phyloP scores from a whole-genome alignment of 2,888 invertebrate genomes.

The Mycalesis mineus region DNA sequence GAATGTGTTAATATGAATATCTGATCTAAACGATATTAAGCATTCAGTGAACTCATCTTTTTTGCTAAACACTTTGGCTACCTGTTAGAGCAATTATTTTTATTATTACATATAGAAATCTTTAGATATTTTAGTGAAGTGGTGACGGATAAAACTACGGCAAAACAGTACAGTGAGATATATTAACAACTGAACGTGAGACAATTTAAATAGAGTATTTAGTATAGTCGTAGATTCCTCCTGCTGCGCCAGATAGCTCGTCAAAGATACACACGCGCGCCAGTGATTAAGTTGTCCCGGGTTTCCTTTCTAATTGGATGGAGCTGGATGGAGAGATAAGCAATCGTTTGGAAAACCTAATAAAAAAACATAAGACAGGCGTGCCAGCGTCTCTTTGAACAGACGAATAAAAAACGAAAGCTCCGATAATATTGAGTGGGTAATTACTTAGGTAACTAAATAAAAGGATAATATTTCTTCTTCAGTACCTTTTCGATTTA shows the following conservation, averaged over 20 bases:
- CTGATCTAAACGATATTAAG: too few species aligned
- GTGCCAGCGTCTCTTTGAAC: constrained; percentile 12
- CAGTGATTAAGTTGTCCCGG: constrained; percentile 13
- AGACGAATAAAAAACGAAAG: not conserved
- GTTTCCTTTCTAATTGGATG: constrained; percentile 8
- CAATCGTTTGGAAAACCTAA: constrained; percentile 9
- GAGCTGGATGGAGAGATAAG: not conserved
- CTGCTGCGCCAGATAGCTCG: not conserved
- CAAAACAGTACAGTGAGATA: not conserved
- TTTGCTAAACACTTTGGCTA: too few species aligned
- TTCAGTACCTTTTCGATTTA: too few species aligned
- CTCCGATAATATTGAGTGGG: not conserved
- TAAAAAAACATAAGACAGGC: constrained; percentile 6
- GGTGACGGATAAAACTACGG: too few species aligned
- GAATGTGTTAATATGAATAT: too few species aligned
- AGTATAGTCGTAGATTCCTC: not conserved
- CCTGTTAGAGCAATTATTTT: too few species aligned
- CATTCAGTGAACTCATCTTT: too few species aligned
- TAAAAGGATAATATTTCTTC: not conserved
- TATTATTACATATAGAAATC: too few species aligned
- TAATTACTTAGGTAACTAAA: not conserved
- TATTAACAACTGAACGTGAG: not conserved
- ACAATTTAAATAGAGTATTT: not conserved
- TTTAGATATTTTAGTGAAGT: too few species aligned
- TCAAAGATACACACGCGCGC: constrained; percentile 6